Base-by-base conservation (phyloP, 2,888 invertebrate species). In the Thecophora atra region DNA sequence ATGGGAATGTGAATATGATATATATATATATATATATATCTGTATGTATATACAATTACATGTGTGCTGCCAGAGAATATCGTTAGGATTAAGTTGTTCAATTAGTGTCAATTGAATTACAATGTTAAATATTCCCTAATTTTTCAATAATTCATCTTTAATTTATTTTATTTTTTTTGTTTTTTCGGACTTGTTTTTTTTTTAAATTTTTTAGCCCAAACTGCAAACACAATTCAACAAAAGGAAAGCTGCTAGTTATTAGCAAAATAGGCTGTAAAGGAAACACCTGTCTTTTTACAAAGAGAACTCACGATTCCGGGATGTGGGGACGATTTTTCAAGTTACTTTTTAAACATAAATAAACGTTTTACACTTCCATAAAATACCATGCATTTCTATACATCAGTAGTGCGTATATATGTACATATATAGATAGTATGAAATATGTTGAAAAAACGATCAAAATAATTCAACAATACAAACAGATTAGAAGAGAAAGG, bases 71-170 rank as follows among this genome's bases (percentile, higher is more conserved):
- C 11, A 2, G 67, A 54, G 37, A 26, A 67, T 37, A 66, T 28
- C 11, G 24, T 64, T 64, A 64, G 11, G 15, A 47, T 24, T 19
- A 24, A 37, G 28, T 56, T 37, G 21, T 54, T 30, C 30, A 30
- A 56, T 21, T 47, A 64, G 24, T 30, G 15, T 58, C 58, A 24
- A 58, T 58, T 28, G 21, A 54, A 37, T 47, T n/a, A 58, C 26
- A 6, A 26, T 58, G 28, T 8, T 67, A 21, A 54, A 30, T 56
- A 54, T 67, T 67, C 67, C 67, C 67, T 67, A 67, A 67, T 67
- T 54, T 21, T 56, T 52, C 54, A 19, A 30, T 13, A 13, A 56
- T 54, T 52, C 21, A 21, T 66, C 26, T 47, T 13, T 64, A 42
- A n/a, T 64, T n/a, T 52, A n/a, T 28, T 5, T 19, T 24, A 24